Evolutionary conservation across 2,888 invertebrate genomes (phyloP).

Genomic region (Helicoverpa assulta): DNA sequence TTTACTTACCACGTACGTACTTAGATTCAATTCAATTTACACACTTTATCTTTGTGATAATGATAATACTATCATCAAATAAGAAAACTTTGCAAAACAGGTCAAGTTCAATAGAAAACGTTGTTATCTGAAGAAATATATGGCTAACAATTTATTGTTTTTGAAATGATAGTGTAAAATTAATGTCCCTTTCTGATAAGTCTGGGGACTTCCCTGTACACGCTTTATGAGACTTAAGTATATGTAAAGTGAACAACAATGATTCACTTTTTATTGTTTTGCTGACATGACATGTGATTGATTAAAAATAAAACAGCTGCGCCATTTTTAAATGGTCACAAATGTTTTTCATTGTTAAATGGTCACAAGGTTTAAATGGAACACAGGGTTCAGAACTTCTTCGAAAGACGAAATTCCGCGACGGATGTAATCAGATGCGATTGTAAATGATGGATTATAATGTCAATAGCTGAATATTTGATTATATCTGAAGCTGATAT

Average conservation of each 20-base stretch:
- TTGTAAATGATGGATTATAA: not conserved
- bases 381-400: too few species aligned
- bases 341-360: not conserved
- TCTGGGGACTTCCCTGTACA: not conserved
- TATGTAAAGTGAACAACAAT: too few species aligned
- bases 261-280: too few species aligned
- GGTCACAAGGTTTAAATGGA: too few species aligned
- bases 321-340: not conserved
- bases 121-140: not conserved
- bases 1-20: too few species aligned
- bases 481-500: not conserved
- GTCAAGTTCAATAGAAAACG: conserved; percentile 42
- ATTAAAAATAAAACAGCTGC: too few species aligned
- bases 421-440: not conserved
- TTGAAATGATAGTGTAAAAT: too few species aligned
- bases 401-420: not conserved
- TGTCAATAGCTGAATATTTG: not conserved
- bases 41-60: conserved; percentile 1
- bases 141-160: not conserved
- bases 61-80: conserved; percentile 2
- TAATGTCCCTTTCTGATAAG: not conserved
- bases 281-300: too few species aligned
- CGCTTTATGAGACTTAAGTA: not conserved
- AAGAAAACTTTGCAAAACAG: conserved; percentile 12
- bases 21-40: too few species aligned